Conservation (phyloP, 2,888 invertebrate species). For the Leptopilina myrica region DNA sequence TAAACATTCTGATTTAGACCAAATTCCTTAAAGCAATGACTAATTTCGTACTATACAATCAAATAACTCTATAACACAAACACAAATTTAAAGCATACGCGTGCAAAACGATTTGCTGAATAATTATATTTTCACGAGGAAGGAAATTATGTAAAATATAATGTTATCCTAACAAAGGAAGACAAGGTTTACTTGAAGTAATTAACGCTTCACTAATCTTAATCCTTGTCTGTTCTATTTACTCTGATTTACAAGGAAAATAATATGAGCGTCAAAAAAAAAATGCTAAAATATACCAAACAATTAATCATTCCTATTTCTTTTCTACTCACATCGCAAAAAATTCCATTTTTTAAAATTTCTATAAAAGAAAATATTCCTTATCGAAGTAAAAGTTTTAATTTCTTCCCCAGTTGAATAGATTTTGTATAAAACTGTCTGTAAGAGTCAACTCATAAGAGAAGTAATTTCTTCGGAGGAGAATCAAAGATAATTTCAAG, state of each 20-base stretch:
- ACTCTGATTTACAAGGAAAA: neutral
- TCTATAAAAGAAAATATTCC: neutral
- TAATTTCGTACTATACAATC: no score
- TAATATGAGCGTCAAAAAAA: neutral
- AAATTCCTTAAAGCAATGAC: no score
- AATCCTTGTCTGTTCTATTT: slow-evolving; percentile 7
- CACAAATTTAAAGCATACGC: no score
- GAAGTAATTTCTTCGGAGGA: slow-evolving; percentile 29
- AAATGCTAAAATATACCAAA: neutral
- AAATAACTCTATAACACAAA: no score
- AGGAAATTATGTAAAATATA: slow-evolving; percentile 17
- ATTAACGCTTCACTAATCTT: slow-evolving; percentile 20
- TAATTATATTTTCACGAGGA: slow-evolving; percentile 11
- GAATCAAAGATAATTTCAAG: slow-evolving; percentile 36
- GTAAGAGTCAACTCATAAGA: slow-evolving; percentile 16
- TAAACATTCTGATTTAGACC: no score
- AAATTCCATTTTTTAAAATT: neutral
- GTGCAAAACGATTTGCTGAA: neutral
- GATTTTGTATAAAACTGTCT: slow-evolving; percentile 14
- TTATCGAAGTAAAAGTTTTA: neutral
- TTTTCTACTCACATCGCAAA: neutral
- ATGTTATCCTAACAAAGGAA: neutral
- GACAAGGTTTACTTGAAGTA: slow-evolving; percentile 15
- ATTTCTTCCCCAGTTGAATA: neutral
- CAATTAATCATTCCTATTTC: neutral